Conservation (phyloP, 2,797 vertebrate genomes). For the Caiman crocodilus region DNA sequence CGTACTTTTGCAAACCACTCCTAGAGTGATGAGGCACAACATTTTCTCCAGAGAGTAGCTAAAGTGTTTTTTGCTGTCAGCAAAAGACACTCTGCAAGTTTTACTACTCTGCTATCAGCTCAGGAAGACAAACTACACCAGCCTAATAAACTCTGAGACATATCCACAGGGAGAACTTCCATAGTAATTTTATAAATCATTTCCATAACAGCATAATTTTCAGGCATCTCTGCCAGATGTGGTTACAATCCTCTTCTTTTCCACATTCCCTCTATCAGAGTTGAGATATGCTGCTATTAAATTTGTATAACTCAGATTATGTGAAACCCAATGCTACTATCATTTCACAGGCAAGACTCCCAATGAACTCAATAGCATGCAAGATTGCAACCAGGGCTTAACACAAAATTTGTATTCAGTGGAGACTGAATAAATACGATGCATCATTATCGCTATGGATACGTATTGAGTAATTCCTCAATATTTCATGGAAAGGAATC, state of each 20-base stretch:
- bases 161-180: background rate
- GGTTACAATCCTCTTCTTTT: background rate
- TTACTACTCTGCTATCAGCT: background rate
- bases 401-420: background rate
- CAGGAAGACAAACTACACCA: background rate
- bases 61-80: background rate
- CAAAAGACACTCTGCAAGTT: background rate
- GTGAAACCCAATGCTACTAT: background rate
- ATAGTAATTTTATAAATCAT: background rate
- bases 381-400: background rate
- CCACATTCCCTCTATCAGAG: background rate
- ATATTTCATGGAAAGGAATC: background rate
- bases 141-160: background rate
- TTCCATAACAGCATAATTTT: background rate
- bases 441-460: background rate
- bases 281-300: background rate
- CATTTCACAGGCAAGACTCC: constrained; percentile 10
- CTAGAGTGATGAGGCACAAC: background rate
- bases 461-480: background rate
- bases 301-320: background rate
- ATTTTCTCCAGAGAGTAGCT: background rate
- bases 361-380: background rate
- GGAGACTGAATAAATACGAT: background rate
- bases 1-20: background rate
- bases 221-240: background rate